A percentile compares a stretch with the other conserved stretches of the same genome.
phyloP scores from a whole-genome alignment of 2,888 invertebrate species.

The Caradrina kadenii region DNA sequence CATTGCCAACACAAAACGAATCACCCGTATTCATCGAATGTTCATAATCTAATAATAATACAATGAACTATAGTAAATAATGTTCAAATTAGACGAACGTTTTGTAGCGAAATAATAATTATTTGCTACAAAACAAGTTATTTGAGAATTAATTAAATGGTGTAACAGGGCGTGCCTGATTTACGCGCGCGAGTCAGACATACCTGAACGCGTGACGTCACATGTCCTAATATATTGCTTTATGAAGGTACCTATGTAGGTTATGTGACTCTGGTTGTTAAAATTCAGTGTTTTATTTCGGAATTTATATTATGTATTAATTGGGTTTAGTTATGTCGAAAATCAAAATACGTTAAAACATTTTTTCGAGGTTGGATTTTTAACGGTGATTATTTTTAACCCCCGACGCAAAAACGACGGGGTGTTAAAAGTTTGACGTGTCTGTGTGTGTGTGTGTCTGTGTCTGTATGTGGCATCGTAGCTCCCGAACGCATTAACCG shows the following conservation, averaged over 20 bases:
- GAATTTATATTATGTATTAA: neutral
- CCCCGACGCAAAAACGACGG: too few species aligned
- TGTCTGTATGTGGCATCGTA: too few species aligned
- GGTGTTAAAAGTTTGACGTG: too few species aligned
- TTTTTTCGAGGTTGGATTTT: too few species aligned
- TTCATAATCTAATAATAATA: constrained; percentile 40
- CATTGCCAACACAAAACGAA: constrained; percentile 8
- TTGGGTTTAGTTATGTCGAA: neutral
- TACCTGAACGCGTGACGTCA: constrained; percentile 83
- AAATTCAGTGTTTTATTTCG: neutral
- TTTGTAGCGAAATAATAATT: constrained; percentile 56
- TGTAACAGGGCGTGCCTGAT: constrained; percentile 85
- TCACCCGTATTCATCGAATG: neutral
- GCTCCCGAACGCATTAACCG: too few species aligned
- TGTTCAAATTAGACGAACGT: constrained; percentile 43
- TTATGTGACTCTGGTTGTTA: constrained; percentile 9
- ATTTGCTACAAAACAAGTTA: constrained; percentile 69
- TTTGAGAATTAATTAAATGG: constrained; percentile 88
- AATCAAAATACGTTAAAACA: too few species aligned
- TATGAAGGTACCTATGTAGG: constrained; percentile 70
- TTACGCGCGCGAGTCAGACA: constrained; percentile 79
- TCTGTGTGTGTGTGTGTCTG: too few species aligned
- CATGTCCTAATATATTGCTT: constrained; percentile 79
- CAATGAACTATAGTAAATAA: constrained; percentile 37
- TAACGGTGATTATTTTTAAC: too few species aligned